Conservation (phyloP, 2,797 vertebrate genomes). For the Sebastes hubbsi region DNA sequence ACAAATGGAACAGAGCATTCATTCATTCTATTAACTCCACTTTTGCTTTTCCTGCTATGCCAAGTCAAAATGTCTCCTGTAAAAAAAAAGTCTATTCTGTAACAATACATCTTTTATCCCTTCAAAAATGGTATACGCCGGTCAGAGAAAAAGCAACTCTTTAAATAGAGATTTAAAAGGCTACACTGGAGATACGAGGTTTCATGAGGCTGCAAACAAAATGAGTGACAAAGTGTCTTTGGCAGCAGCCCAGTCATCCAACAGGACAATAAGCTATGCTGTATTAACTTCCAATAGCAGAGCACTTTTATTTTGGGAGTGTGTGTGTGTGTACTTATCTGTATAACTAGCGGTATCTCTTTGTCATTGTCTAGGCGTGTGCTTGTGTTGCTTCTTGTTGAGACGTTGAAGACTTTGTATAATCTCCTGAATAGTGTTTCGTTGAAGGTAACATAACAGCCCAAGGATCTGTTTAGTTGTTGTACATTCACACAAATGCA, state of each 20-base stretch:
- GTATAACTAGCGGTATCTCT: not conserved
- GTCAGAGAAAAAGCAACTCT: not conserved
- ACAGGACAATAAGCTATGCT: conserved; percentile 18
- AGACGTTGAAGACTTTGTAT: not conserved
- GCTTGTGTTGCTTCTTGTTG: conserved; percentile 1
- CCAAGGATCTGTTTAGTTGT: conserved; percentile 13
- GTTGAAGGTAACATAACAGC: conserved; percentile 13
- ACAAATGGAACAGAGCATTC: not conserved
- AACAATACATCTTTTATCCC: not conserved
- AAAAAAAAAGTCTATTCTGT: not conserved
- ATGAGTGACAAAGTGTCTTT: conserved; percentile 17
- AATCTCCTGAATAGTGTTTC: conserved; percentile 23
- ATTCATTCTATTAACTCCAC: not conserved
- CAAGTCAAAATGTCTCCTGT: not conserved
- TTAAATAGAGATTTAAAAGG: not conserved
- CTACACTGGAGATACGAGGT: not conserved
- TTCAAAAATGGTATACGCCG: not conserved
- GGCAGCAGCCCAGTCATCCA: conserved; percentile 7
- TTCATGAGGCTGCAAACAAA: not conserved
- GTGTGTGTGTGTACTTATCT: not conserved
- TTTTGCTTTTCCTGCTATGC: not conserved
- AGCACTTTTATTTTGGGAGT: not conserved
- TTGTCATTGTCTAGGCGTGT: not conserved
- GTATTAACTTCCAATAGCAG: conserved; percentile 22
- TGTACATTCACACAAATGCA: not conserved